Percentiles rank a stretch among this genome's conserved stretches.
Conservation (phyloP, 2,113 vertebrate genomes). For the Elaphurus davidianus region DNA sequence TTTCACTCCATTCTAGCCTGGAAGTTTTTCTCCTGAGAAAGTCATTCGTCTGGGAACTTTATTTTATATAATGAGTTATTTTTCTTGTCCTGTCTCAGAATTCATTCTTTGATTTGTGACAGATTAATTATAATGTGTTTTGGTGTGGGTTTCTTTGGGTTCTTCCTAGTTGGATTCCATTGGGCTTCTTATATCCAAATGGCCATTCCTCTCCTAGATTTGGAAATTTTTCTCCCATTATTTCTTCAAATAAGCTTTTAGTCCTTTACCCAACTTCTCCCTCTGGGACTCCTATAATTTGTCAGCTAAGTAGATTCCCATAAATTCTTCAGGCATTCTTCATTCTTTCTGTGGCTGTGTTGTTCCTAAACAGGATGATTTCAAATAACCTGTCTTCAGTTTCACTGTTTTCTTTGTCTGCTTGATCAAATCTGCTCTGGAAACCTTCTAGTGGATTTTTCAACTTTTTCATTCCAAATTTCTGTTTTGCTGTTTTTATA, state of each 20-base stretch:
- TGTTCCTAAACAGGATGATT: background rate
- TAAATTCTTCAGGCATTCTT: background rate
- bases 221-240: background rate
- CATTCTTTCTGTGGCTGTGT: background rate
- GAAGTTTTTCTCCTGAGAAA: background rate
- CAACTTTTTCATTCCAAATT: background rate
- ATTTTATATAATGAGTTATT: background rate
- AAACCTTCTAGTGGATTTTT: background rate
- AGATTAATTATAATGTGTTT: background rate
- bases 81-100: background rate
- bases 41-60: background rate
- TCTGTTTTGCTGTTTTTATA: background rate
- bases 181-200: background rate
- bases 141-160: background rate
- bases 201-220: background rate
- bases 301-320: background rate
- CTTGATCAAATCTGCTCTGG: background rate
- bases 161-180: background rate
- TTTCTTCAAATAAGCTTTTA: background rate
- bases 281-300: background rate
- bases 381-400: background rate
- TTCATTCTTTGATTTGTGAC: background rate
- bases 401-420: background rate
- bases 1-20: background rate
- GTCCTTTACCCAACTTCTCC: background rate